Base-by-base conservation (phyloP, 2,888 invertebrate species). In the Lithophane socia region DNA sequence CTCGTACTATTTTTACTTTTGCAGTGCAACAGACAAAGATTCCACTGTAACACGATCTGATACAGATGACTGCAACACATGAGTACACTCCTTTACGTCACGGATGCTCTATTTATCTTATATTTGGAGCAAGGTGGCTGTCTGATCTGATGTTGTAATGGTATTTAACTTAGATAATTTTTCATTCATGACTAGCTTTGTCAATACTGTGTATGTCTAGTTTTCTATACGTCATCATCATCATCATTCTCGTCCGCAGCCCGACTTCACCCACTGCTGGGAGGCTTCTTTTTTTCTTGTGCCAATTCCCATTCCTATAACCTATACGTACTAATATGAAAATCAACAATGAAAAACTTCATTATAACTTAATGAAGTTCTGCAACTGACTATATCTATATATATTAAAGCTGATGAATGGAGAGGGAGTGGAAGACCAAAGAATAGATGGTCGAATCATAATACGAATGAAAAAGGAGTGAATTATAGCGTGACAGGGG, bases 81-180 rank as follows among this genome's bases (percentile, higher is more conserved):
- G 63, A 67, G 72, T 63, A 61, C 54, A 61, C 58, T 67, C 21
- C 44, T 58, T 73, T 67, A 73, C 86, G 86, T 88, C 86, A 87
- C 47, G n/a, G 18, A 47, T 83, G 85, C 75, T 87, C 82, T 82
- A 86, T 87, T 88, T 88, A 75, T 69, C 64, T 81, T 67, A 73
- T 73, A 87, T 86, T 81, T 86, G 77, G 89, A 73, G 52, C 88
- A 85, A 87, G 89, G 83, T 61, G 76, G 47, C 64, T 67, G 52
- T 47, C 58, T 70, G 79, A 61, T 56, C 60, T 68, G 77, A 64
- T 82, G 49, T 67, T 73, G 75, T 58, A 80, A 77, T 80, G n/a
- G 18, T 61, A 61, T 76, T 66, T 66, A 66, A 75, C 61, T 68
- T 76, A 29, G 63, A 71, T 79, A 79, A 80, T 79, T 58, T 49